phyloP scores from a whole-genome alignment of 1,140 invertebrate species.

The Psilanteris sp. region DNA sequence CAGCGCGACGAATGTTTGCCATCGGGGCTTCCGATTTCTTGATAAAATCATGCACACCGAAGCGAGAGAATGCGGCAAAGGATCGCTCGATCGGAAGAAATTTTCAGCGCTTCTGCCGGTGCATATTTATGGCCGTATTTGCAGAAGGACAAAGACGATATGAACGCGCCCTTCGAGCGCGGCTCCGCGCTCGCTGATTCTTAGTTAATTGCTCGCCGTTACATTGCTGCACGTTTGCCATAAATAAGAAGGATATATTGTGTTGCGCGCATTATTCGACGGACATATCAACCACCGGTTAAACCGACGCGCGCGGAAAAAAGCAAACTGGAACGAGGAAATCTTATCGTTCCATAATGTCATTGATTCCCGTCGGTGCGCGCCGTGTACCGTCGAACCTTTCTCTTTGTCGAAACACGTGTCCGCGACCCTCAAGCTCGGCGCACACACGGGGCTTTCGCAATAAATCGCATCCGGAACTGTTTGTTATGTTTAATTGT shows the following conservation, averaged over 20 bases:
- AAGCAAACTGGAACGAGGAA: constrained; percentile 63
- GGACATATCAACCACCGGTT: constrained; percentile 41
- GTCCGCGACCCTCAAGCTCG: constrained; percentile 32
- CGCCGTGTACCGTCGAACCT: constrained; percentile 27
- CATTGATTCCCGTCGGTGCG: constrained; percentile 58
- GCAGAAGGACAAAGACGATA: constrained; percentile 47
- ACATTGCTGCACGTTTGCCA: constrained; percentile 59
- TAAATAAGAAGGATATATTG: constrained; percentile 63
- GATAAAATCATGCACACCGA: constrained; percentile 21
- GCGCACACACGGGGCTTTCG: constrained; percentile 20
- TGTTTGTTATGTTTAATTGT: constrained; percentile 62
- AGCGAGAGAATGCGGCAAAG: constrained; percentile 33
- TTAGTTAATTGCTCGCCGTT: constrained; percentile 62
- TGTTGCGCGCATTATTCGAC: constrained; percentile 53
- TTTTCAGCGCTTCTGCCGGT: constrained; percentile 45
- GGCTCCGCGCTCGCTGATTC: constrained; percentile 46
- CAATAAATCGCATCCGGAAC: constrained; percentile 60
- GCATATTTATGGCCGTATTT: constrained; percentile 51
- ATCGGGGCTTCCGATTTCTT: constrained; percentile 28
- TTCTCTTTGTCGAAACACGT: constrained; percentile 49
- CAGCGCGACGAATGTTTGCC: constrained; percentile 14
- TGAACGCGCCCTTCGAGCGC: constrained; percentile 46
- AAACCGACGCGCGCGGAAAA: constrained; percentile 30
- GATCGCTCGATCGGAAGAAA: constrained; percentile 39
- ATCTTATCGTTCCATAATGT: constrained; percentile 61